Base-by-base conservation (phyloP, 2,113 vertebrate species). In the Hippocampus barbouri region DNA sequence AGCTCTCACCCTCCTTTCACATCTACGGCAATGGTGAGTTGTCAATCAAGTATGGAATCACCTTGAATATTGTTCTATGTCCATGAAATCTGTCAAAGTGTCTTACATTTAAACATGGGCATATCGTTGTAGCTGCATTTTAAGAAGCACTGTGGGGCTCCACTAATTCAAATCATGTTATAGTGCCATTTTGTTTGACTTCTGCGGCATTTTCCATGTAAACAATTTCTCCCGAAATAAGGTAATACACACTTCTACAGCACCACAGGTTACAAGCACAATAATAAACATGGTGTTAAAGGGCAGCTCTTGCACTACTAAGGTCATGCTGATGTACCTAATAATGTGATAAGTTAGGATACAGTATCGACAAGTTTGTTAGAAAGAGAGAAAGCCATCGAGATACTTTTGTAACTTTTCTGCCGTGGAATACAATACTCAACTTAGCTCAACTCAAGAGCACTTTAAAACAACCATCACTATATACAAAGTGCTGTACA, bases 1-100 rank as follows among this genome's bases (percentile, higher is more conserved):
- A 98, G 93, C 97, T 98, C 86, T 98, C 96, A 0, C 97, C 97
- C 66, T 97, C 97, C 89, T 97, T 97, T 84, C 95, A 97, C 92
- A 96, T 96, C 92, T 91, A 96, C 77, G 96, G 95, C 71, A 98
- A 99, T 0, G 97, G 97, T 99, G 86, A 95, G 95, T 91, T 40
- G n/a, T 30, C 27, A 38, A 38, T 38, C 34, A 38, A 21, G 30
- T 64, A n/a, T 5, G 6, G 16, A 23, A 65, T 23, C 20, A 23
- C 38, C 40, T 16, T 8, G 2, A 34, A 60, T 15, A 34, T 34
- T 57, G 10, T 25, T 57, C 27, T 8, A 2, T 34, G 18, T 8
- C 21, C 53, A 54, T 53, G 20, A 53, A n/a, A n/a, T 54, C 21
- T 54, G 20, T 54, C 53, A 54, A 21, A 54, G 9, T 54, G 53